These are phyloP conservation scores for Ichneumon xanthorius DNA, from an alignment of 2,888 invertebrate genomes.

Conservation along the genomic window DNA sequence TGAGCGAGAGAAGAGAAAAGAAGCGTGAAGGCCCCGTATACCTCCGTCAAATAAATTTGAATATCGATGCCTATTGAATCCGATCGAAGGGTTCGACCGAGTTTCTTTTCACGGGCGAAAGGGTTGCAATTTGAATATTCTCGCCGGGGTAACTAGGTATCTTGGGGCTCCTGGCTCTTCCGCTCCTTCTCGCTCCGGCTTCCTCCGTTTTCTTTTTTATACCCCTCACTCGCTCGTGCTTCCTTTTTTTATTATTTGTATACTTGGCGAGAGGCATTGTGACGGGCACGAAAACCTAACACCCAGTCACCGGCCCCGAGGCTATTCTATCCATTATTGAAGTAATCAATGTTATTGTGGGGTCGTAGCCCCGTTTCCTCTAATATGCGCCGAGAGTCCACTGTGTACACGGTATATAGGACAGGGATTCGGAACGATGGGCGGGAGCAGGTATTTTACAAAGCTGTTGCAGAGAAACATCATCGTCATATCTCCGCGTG, in stretches of 20 bases:
- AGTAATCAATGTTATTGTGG: conserved; percentile 84
- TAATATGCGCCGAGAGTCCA: conserved; percentile 66
- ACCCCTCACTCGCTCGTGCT: conserved; percentile 42
- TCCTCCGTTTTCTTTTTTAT: conserved; percentile 61
- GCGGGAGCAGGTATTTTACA: conserved; percentile 71
- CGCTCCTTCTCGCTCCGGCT: conserved; percentile 47
- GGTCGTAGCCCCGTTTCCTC: conserved; percentile 66
- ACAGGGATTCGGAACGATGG: conserved; percentile 68
- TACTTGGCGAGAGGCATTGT: conserved; percentile 82
- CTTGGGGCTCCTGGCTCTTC: conserved; percentile 72
- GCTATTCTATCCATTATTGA: conserved; percentile 83
- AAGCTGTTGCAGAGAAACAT: background rate
- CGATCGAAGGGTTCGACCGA: conserved; percentile 83
- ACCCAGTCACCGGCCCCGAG: conserved; percentile 82
- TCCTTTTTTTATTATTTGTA: conserved; percentile 79
- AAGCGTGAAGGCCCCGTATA: conserved; percentile 67
- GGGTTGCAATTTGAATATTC: conserved; percentile 85
- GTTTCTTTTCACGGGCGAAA: conserved; percentile 78
- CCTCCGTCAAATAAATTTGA: conserved; percentile 85
- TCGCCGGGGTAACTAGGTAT: conserved; percentile 84
- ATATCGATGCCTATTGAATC: conserved; percentile 85
- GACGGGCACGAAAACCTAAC: conserved; percentile 81
- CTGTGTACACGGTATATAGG: conserved; percentile 77
- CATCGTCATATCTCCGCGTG: background rate
- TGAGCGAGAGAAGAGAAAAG: conserved; percentile 66